These are phyloP conservation scores for Chesias legatella DNA, from an alignment of 2,888 invertebrate genomes.

Conservation along the genomic window DNA sequence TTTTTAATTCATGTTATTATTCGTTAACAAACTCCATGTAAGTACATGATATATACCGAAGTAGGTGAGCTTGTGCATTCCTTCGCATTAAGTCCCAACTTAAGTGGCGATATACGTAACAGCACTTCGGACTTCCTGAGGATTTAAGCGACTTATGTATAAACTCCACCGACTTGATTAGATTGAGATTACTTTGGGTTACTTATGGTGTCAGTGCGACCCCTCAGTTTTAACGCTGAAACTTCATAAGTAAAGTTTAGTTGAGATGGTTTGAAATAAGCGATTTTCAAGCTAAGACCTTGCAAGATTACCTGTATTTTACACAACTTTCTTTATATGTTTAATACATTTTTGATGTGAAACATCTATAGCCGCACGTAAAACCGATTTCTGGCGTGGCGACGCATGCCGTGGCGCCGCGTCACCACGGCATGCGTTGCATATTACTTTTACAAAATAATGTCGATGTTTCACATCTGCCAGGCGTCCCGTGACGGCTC, in stretches of 20 bases:
- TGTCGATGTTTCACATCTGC: no score
- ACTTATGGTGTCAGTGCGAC: slow-evolving; percentile 23
- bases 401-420: no score
- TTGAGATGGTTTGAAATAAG: slow-evolving; percentile 15
- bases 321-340: slow-evolving; percentile 9
- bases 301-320: slow-evolving; percentile 1
- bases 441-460: no score
- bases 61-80: slow-evolving; percentile 6
- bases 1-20: no score
- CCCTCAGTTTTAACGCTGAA: slow-evolving; percentile 17
- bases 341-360: background rate
- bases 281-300: slow-evolving; percentile 10
- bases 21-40: no score
- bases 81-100: slow-evolving; percentile 11
- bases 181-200: slow-evolving; percentile 27
- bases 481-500: no score
- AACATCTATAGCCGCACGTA: no score
- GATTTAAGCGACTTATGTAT: slow-evolving; percentile 19
- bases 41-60: no score
- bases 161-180: slow-evolving; percentile 25
- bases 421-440: no score
- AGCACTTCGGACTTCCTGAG: slow-evolving; percentile 3
- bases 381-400: no score
- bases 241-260: slow-evolving; percentile 22
- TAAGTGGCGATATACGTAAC: slow-evolving; percentile 1